These are phyloP conservation scores for Gephyroberyx darwinii DNA, from an alignment of 2,797 vertebrate genomes.

Conservation along the genomic window DNA sequence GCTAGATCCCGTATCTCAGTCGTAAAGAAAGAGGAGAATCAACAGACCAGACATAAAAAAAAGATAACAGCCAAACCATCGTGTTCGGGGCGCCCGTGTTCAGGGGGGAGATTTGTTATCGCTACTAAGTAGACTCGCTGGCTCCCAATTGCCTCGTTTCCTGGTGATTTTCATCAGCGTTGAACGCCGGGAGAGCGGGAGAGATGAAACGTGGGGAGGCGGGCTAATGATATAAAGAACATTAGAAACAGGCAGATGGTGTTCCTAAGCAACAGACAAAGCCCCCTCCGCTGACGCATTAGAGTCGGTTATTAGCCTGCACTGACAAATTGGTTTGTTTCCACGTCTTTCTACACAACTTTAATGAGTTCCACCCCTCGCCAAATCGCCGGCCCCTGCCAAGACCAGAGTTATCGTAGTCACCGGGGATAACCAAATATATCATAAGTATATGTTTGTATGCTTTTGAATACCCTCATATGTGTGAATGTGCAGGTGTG, in stretches of 20 bases:
- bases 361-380: constrained; percentile 56
- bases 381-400: constrained; percentile 36
- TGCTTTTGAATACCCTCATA: too few relatives aligned
- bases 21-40: constrained; percentile 5
- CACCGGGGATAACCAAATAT: constrained; percentile 31
- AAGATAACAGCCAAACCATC: neutral
- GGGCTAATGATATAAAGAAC: constrained; percentile 78
- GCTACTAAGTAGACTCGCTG: constrained; percentile 42
- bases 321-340: constrained; percentile 78
- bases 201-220: constrained; percentile 47
- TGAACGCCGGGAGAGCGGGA: constrained; percentile 50
- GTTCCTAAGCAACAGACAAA: constrained; percentile 82
- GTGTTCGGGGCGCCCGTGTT: constrained; percentile 20
- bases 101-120: constrained; percentile 53
- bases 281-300: constrained; percentile 73
- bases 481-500: too few relatives aligned
- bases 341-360: constrained; percentile 64
- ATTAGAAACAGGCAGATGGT: constrained; percentile 79
- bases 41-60: constrained; percentile 18
- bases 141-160: constrained; percentile 64
- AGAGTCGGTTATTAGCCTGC: constrained; percentile 76
- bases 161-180: constrained; percentile 69
- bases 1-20: constrained; percentile 7
- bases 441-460: too few relatives aligned
- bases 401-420: constrained; percentile 37